Evolutionary conservation across 2,797 vertebrate genomes (phyloP), one percentile per base, ranked within the genome.

Genomic region (Peromyscus attwateri): DNA sequence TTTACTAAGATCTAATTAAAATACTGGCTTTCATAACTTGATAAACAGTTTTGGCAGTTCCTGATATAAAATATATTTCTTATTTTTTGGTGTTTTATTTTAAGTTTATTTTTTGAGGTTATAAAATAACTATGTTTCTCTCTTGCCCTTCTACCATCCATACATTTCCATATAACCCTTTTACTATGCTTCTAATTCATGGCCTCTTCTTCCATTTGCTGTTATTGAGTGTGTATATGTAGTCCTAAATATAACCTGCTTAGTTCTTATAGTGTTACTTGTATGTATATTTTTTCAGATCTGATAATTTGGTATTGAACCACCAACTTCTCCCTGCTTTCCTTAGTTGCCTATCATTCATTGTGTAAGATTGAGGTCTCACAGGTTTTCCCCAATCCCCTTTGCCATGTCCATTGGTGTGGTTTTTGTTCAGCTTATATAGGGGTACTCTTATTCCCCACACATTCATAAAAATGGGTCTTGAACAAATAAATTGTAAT

Each of bases 401-500:
- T 71, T 71, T 71, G 68, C 16, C 6, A n/a, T 71, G 34, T n/a
- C 68, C 34, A 71, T 71, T 71, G 6, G 31, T 52, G 49, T 52
- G n/a, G 0, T 71, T 71, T 71, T 71, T 71, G 34, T 14, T n/a
- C 34, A 19, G 68, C 34, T 71, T n/a, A 1, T 71, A 70, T n/a
- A n/a, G 66, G 40, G 10, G 43, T 25, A 70, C 16, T 11, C 49
- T 79, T 4, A 11, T 9, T 79, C 4, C 1, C 17, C 9, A 79
- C 31, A n/a, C 34, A 27, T 1, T 31, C 27, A 64, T 82, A 46
- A 64, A 46, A 46, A 80, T 29, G 79, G 0, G 31, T 73, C 21
- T 91, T 87, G 21, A 92, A 82, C 27, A 68, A 92, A 82, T 21
- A 68, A 55, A 89, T 49, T 25, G 29, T 92, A 55, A 77, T n/a